phyloP scores from a whole-genome alignment of 2,888 invertebrate species.

The Yponomeuta evonymella region DNA sequence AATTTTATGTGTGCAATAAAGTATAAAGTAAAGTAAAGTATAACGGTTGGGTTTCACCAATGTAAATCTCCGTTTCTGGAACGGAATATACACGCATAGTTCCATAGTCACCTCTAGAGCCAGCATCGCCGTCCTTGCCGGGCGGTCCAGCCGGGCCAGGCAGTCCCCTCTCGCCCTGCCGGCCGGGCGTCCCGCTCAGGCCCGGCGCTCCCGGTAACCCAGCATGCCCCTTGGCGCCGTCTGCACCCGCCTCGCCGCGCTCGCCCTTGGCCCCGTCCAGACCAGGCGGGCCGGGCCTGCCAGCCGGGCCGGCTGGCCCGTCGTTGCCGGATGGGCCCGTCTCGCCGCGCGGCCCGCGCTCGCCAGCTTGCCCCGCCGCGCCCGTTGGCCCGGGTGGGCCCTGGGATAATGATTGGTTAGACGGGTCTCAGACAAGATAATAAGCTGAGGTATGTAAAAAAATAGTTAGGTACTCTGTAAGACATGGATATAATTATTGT shows the following conservation, averaged over 20 bases:
- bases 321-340: slow-evolving; percentile 84
- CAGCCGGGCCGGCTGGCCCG: slow-evolving; percentile 85
- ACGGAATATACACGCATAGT: not conserved
- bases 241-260: slow-evolving; percentile 78
- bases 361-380: slow-evolving; percentile 81
- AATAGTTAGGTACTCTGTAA: no score
- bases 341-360: slow-evolving; percentile 83
- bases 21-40: no score
- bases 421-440: no score
- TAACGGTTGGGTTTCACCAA: no score
- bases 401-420: slow-evolving; percentile 42
- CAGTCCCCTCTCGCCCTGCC: slow-evolving; percentile 81
- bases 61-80: no score
- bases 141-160: slow-evolving; percentile 79
- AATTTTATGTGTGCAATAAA: no score
- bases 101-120: slow-evolving; percentile 76
- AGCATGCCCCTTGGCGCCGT: slow-evolving; percentile 87
- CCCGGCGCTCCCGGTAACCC: slow-evolving; percentile 91
- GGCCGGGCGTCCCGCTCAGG: slow-evolving; percentile 81
- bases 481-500: no score
- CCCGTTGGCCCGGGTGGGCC: slow-evolving; percentile 81
- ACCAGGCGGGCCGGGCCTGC: slow-evolving; percentile 86
- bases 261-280: slow-evolving; percentile 82
- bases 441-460: no score
- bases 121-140: slow-evolving; percentile 86